Conservation (phyloP, 1,140 invertebrate genomes). For the Kradibia gibbosae region DNA sequence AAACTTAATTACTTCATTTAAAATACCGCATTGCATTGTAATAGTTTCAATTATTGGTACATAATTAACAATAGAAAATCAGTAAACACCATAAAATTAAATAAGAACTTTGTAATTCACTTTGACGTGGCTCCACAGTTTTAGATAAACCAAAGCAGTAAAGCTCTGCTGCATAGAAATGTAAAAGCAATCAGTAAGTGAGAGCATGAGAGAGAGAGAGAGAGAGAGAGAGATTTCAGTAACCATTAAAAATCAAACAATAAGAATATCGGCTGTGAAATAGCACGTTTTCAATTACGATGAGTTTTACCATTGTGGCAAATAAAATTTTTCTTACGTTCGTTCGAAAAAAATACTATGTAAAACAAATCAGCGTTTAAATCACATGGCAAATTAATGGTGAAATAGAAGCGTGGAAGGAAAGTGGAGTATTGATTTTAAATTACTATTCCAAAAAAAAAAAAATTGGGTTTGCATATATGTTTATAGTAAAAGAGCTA, state of each 20-base stretch:
- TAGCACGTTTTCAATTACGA: not conserved
- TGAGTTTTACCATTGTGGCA: not conserved
- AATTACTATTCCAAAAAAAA: not conserved
- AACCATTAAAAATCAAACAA: not conserved
- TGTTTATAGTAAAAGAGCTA: no score
- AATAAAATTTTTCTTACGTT: not conserved
- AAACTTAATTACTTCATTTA: no score
- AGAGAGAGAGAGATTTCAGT: not conserved
- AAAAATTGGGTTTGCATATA: not conserved
- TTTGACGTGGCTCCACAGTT: not conserved
- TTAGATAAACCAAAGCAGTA: not conserved
- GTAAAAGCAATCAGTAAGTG: no score
- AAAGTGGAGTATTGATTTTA: no score
- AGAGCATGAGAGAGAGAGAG: not conserved
- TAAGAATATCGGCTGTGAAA: not conserved
- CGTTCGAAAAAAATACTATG: not conserved
- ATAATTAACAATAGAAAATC: no score
- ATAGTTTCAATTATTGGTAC: no score
- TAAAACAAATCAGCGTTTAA: not conserved
- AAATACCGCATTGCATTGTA: no score
- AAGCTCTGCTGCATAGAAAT: no score
- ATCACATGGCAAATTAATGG: not conserved
- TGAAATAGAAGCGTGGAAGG: not conserved
- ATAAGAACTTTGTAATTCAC: constrained; percentile 12
- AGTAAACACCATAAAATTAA: not conserved